Evolutionary conservation across 1,140 invertebrate genomes (phyloP).

Genomic region (Grapholita molesta): DNA sequence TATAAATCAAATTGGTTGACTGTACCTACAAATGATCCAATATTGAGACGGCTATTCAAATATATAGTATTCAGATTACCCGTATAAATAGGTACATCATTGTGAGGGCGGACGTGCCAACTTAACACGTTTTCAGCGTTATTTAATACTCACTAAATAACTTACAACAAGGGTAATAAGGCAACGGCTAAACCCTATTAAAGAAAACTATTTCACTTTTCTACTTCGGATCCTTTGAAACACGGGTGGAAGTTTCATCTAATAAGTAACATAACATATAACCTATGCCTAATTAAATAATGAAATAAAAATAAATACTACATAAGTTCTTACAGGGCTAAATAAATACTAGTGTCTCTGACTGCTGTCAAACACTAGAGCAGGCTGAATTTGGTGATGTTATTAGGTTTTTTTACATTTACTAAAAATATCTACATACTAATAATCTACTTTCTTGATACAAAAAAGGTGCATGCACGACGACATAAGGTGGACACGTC

Average conservation of each 20-base stretch:
- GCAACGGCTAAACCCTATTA: background rate
- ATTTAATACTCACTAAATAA: background rate
- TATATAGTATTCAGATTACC: too few species aligned
- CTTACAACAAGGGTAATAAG: background rate
- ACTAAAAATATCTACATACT: slow-evolving; percentile 12
- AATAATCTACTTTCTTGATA: slow-evolving; percentile 32
- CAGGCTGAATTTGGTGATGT: background rate
- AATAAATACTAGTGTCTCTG: too few species aligned
- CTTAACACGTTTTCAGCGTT: background rate
- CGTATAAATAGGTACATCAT: too few species aligned
- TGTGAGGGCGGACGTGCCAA: too few species aligned
- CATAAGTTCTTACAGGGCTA: too few species aligned
- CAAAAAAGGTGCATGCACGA: slow-evolving; percentile 55
- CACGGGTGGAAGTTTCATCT: too few species aligned
- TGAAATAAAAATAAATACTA: too few species aligned
- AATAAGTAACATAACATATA: too few species aligned
- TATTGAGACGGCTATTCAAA: too few species aligned
- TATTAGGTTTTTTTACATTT: background rate
- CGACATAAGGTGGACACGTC: slow-evolving; percentile 44
- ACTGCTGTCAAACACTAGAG: background rate
- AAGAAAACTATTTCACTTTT: background rate
- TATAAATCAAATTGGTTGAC: too few species aligned
- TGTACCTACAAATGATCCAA: too few species aligned
- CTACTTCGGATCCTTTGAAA: slow-evolving; percentile 24
- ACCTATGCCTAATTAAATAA: too few species aligned